Base-by-base conservation (phyloP, 2,797 vertebrate genomes). In the Sebastiscus tertius region DNA sequence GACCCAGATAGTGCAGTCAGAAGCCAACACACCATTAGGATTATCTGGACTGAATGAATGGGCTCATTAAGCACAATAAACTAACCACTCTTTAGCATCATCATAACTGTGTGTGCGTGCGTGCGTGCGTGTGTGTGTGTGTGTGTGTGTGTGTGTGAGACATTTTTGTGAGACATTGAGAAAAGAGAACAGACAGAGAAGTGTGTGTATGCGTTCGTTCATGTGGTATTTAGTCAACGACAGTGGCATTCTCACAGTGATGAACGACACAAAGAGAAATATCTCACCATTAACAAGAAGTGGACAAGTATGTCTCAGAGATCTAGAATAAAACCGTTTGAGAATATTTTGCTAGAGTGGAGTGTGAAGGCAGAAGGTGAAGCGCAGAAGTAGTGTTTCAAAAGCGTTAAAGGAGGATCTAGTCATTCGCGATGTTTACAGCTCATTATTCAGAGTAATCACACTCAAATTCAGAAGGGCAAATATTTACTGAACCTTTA, bases 21-120 rank as follows among this genome's bases (percentile, higher is more conserved):
- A 84, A 84, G 62, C 76, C 62, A 88, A 81, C 76, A 84, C 52
- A 64, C 75, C 76, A 86, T 88, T 86, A 89, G 81, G 82, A 86
- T 83, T 85, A 88, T 89, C 81, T 85, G 66, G 74, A 77, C 85
- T 78, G 58, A 85, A 87, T 82, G 56, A 87, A 87, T 79, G 46
- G 72, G 75, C 76, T 84, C 85, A 92, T 89, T 92, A 89, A 75
- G 29, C 67, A 79, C 75, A 80, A 84, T 83, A 79, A 60, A 86
- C 66, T 46, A 73, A 80, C 60, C 18, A 61, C 56, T 79, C 79
- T 64, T 66, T 9, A 42, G 49, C 68, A 75, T 26, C 60, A 65
- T 79, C 60, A 72, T 63, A 66, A 66, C 39, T 54, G 8, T 56
- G 33, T 54, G 29, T 78, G 54, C 20, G 5, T 42, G 39, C 24